A percentile compares a stretch with the other conserved stretches of the same genome.
Evolutionary conservation across 2,113 vertebrate species (phyloP).

Genomic region (Fregetta grallaria): DNA sequence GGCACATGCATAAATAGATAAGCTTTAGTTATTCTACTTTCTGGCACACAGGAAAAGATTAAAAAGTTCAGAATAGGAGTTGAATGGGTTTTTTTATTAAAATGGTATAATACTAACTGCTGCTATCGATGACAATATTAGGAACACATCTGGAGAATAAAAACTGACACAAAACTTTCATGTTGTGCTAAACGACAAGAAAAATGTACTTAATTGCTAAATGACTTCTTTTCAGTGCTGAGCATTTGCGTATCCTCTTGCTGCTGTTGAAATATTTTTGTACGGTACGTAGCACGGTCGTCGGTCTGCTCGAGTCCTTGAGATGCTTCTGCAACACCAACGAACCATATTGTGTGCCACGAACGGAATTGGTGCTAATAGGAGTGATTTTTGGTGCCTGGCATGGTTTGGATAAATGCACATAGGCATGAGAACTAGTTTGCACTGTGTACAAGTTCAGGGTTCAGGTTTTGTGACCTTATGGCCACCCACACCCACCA

Average conservation of each 20-base stretch:
- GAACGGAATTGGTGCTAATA: accelerated
- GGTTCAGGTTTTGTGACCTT: neutral
- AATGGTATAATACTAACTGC: neutral
- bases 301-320: accelerated
- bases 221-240: neutral
- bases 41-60: constrained; percentile 27
- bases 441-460: neutral
- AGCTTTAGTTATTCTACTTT: constrained; percentile 49
- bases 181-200: neutral
- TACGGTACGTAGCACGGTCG: accelerated
- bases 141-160: neutral
- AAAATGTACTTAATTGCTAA: neutral
- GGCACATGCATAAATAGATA: constrained; percentile 42
- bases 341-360: accelerated
- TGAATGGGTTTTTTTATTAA: neutral
- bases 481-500: neutral
- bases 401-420: neutral
- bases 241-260: neutral
- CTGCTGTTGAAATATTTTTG: neutral
- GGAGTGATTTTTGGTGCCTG: neutral
- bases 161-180: constrained; percentile 27
- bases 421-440: neutral
- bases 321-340: accelerated
- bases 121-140: neutral
- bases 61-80: constrained; percentile 44